phyloP scores from a whole-genome alignment of 64 coral and sea anemone genomes.

The Pocillopora verrucosa region DNA sequence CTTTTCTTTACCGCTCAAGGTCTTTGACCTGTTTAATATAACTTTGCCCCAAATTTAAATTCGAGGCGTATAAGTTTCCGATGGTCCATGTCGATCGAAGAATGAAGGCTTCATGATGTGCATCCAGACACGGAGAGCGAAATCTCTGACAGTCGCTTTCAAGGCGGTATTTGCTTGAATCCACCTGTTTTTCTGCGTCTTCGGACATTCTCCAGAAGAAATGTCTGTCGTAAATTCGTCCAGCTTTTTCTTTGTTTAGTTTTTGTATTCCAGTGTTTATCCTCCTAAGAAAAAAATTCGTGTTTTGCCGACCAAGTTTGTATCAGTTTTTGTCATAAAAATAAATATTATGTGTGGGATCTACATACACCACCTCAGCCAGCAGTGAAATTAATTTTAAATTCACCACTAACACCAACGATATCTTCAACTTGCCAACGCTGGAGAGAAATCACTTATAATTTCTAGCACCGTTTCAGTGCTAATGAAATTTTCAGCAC shows the following conservation, averaged over 20 bases:
- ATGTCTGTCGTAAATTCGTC: neutral
- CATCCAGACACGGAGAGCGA: constrained; percentile 77
- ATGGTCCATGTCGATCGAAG: constrained; percentile 79
- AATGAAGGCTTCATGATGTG: constrained; percentile 82
- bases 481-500: neutral
- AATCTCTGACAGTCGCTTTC: constrained; percentile 31
- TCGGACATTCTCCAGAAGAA: neutral
- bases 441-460: neutral
- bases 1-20: constrained; percentile 69
- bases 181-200: neutral
- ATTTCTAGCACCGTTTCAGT: neutral
- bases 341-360: neutral
- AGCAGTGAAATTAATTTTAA: neutral
- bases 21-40: constrained; percentile 75
- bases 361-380: neutral
- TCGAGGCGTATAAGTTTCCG: constrained; percentile 80
- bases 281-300: neutral
- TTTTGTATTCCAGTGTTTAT: neutral
- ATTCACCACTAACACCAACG: neutral
- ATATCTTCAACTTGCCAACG: neutral
- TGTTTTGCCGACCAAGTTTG: neutral
- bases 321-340: neutral
- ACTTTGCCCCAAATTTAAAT: constrained; percentile 75
- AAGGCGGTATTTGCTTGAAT: neutral
- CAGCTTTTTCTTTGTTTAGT: neutral